Evolutionary conservation across 1,140 invertebrate species (phyloP), one percentile per base, ranked within the genome.

Genomic region (Planococcus citri): DNA sequence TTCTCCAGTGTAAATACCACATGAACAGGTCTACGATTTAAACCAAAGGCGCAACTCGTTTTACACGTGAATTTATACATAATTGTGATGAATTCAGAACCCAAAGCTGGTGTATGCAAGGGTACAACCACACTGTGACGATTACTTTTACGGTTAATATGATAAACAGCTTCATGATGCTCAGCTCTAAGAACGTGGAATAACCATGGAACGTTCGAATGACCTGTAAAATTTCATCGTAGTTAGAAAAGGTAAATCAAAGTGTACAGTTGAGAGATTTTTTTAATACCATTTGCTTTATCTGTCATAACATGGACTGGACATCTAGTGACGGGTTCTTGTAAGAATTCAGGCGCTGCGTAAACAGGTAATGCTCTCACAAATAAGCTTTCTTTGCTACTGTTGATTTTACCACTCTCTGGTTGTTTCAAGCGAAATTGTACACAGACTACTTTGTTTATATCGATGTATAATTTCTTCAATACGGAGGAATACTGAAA

Each of bases 11-110:
- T 91, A 75, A 92, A 91, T 9, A 92, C 80, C 6, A 93, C 78
- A 73, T 88, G 85, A 0, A 91, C 85, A 0, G 86, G 82, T 25
- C 89, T 80, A 1, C 90, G 76, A 75, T 90, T 91, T 77, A 92
- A 90, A 0, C 91, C 90, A 2, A 85, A 83, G 0, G 83, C 79
- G 75, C 91, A 93, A 17, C 86, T 88, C 69, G 88, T 90, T 75
- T 90, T 88, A 76, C 91, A 94, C 72, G 86, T 83, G 75, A 93
- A 93, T 72, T 84, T 79, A 75, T 86, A 91, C 87, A 82, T 73
- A 88, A 83, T 10, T 82, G 41, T 68, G 3, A 68, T 68, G 57
- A 29, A 57, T 27, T 71, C 41, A 22, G 70, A 58, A 33, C 67
- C 67, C 21, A 41, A 25, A 24, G 60, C 3, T 29, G 20, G 57